These are phyloP conservation scores for Cepaea nemoralis DNA, from an alignment of 1,140 invertebrate genomes.

Conservation along the genomic window DNA sequence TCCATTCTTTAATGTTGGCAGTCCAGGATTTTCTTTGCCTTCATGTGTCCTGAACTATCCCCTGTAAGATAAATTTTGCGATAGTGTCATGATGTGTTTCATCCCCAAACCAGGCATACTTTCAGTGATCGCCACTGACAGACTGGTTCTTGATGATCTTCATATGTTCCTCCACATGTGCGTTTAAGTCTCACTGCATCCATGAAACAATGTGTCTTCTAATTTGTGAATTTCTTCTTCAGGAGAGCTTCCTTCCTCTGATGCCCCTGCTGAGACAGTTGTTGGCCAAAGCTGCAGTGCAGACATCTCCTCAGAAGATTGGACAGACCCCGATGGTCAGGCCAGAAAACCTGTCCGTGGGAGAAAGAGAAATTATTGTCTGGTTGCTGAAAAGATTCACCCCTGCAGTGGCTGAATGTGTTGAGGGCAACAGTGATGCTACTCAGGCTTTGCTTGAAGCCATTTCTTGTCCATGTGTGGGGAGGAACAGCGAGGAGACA, in stretches of 20 bases:
- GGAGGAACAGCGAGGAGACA: background rate
- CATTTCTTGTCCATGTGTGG: background rate
- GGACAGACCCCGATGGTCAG: background rate
- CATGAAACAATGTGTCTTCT: too few relatives aligned
- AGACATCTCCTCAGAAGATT: background rate
- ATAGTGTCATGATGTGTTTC: too few relatives aligned
- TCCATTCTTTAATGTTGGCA: too few relatives aligned
- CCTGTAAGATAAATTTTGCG: too few relatives aligned
- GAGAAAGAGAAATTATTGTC: conserved; percentile 13
- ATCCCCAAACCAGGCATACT: too few relatives aligned
- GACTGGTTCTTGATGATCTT: too few relatives aligned
- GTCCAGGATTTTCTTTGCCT: too few relatives aligned
- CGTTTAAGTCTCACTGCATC: too few relatives aligned
- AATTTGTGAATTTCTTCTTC: background rate
- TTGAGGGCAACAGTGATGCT: background rate
- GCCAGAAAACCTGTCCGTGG: background rate
- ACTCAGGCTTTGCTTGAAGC: conserved; percentile 15
- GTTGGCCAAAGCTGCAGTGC: background rate
- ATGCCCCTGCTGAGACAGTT: conserved; percentile 15
- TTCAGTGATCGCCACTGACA: too few relatives aligned
- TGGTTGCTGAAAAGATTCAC: conserved; percentile 20
- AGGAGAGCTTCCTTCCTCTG: conserved; percentile 17
- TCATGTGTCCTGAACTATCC: too few relatives aligned
- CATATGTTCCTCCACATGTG: too few relatives aligned
- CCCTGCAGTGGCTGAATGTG: background rate